Conservation (phyloP, 1,140 invertebrate genomes). For the Drosophila rufa region DNA sequence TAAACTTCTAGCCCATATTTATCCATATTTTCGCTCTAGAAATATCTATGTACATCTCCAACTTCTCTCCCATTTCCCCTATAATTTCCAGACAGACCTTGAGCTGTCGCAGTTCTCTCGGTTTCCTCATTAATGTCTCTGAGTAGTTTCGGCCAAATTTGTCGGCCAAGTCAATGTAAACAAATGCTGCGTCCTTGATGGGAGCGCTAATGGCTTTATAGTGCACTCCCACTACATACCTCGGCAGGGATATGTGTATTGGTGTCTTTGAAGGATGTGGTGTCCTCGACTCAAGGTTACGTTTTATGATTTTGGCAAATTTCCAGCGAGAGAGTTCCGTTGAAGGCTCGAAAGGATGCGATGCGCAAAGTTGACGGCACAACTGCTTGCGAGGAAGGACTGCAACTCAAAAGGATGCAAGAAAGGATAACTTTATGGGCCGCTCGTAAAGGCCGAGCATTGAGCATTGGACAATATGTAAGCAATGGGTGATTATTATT, state of each 20-base stretch:
- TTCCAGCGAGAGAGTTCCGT: constrained; percentile 59
- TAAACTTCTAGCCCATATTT: neutral
- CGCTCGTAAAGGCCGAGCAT: constrained; percentile 63
- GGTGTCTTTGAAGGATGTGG: constrained; percentile 1
- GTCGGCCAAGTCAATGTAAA: constrained; percentile 71
- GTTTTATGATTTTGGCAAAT: constrained; percentile 69
- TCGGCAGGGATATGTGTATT: neutral
- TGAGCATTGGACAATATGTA: constrained; percentile 74
- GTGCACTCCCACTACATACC: constrained; percentile 18
- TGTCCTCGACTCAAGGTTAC: constrained; percentile 53
- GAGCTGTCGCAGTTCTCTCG: constrained; percentile 32
- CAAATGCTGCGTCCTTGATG: constrained; percentile 70
- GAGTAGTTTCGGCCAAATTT: constrained; percentile 30
- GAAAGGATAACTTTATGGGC: constrained; percentile 80
- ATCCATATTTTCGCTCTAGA: neutral
- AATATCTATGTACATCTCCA: neutral
- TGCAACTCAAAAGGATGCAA: constrained; percentile 58
- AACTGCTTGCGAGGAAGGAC: constrained; percentile 28
- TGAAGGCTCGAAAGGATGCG: constrained; percentile 72
- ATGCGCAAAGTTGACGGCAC: constrained; percentile 74
- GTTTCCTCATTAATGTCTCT: constrained; percentile 53
- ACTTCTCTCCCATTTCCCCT: neutral
- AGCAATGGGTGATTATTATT: constrained; percentile 82
- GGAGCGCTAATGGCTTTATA: constrained; percentile 68
- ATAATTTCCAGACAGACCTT: constrained; percentile 31